These are phyloP conservation scores for Sternotherus odoratus DNA, from an alignment of 2,797 vertebrate species.

Conservation along the genomic window DNA sequence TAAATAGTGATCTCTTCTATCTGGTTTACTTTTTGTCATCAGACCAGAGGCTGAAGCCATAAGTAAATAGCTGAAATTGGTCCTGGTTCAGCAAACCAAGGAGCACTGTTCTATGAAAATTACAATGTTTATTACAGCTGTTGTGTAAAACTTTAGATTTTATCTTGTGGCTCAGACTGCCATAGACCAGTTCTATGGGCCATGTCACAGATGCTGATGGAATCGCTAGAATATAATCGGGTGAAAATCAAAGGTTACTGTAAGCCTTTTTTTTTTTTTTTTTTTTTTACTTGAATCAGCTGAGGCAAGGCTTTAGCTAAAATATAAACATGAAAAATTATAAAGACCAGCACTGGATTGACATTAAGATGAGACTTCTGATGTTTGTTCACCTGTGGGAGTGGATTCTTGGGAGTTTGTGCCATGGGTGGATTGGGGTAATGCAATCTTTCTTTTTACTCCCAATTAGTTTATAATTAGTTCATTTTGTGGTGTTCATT, in stretches of 20 bases:
- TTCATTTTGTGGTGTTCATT: constrained; percentile 19
- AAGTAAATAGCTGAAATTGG: constrained; percentile 45
- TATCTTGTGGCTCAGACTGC: too few species aligned
- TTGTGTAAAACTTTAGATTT: constrained; percentile 1
- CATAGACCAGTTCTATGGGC: too few species aligned
- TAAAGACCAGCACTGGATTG: constrained; percentile 13
- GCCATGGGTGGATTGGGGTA: not conserved
- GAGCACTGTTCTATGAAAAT: constrained; percentile 19
- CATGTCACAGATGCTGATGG: too few species aligned
- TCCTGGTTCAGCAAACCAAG: constrained; percentile 10
- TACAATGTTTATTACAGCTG: constrained; percentile 38
- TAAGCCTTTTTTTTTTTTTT: constrained; percentile 56
- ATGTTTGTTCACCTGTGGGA: not conserved
- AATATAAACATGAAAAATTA: constrained; percentile 58
- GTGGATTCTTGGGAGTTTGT: constrained; percentile 4
- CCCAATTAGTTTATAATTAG: constrained; percentile 37
- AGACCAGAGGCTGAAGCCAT: constrained; percentile 17
- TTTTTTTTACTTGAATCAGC: not conserved
- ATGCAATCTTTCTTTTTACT: constrained; percentile 10
- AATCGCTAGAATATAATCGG: too few species aligned
- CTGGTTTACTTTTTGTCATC: not conserved
- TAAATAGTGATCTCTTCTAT: constrained; percentile 27
- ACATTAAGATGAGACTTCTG: constrained; percentile 6
- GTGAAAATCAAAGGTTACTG: constrained; percentile 47
- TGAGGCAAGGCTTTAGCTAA: constrained; percentile 58